Evolutionary conservation across 2,888 invertebrate species (phyloP).

Genomic region (Capitulum mitella): DNA sequence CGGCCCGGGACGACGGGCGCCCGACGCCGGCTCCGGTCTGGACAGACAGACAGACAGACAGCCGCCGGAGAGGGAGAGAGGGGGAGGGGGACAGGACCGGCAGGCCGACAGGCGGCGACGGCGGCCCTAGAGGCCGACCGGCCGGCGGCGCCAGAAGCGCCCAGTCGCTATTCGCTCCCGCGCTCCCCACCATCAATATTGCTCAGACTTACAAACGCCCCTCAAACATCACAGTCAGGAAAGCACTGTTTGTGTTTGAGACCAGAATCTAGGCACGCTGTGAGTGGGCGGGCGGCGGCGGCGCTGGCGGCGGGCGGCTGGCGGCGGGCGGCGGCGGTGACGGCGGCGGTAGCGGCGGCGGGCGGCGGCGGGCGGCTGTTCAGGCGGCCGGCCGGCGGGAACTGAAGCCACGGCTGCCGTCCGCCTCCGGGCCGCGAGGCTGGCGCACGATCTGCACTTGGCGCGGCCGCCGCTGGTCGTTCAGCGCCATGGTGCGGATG

Average conservation of each 20-base stretch:
- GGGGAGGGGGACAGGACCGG: neutral
- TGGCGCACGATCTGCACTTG: neutral
- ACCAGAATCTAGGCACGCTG: conserved; percentile 24
- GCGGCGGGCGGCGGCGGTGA: neutral
- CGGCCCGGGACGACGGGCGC: neutral
- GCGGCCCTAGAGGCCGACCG: too few species aligned
- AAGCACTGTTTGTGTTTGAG: conserved; percentile 24
- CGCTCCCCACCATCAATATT: neutral
- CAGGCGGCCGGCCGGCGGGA: neutral
- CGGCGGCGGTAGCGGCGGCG: neutral
- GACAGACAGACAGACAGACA: neutral
- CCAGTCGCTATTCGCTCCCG: neutral
- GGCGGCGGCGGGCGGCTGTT: too few species aligned
- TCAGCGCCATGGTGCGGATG: conserved; percentile 21
- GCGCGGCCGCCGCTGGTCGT: neutral
- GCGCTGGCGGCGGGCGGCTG: neutral
- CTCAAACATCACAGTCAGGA: conserved; percentile 24
- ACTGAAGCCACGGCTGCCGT: conserved; percentile 4
- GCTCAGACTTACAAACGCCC: conserved; percentile 14
- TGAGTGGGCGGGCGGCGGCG: conserved; percentile 12
- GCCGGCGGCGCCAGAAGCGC: neutral
- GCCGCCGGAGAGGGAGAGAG: neutral
- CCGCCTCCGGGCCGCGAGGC: conserved; percentile 19
- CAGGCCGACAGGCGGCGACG: too few species aligned
- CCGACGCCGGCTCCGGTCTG: neutral